These are phyloP conservation scores for Polymixis flavicincta DNA, from an alignment of 2,888 invertebrate genomes.

Conservation along the genomic window DNA sequence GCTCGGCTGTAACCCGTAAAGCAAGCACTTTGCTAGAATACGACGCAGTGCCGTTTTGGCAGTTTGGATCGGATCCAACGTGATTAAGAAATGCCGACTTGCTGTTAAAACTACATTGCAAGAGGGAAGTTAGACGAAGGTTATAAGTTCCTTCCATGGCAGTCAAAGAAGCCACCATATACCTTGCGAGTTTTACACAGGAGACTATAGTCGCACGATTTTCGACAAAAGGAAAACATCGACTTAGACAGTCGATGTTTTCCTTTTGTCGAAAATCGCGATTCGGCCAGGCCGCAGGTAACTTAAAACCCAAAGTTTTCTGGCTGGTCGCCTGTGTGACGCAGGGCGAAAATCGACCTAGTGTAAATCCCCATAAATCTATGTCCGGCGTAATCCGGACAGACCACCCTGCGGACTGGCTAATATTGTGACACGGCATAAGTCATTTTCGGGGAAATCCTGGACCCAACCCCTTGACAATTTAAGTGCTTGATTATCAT, in stretches of 20 bases:
- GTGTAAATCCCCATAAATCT: too few species aligned
- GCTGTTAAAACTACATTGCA: slow-evolving; percentile 32
- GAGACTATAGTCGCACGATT: too few species aligned
- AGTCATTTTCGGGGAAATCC: background rate
- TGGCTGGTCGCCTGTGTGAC: too few species aligned
- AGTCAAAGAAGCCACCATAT: background rate
- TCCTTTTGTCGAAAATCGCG: too few species aligned
- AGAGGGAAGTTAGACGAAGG: background rate
- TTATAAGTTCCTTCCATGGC: background rate
- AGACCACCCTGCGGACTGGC: background rate
- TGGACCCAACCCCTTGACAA: background rate
- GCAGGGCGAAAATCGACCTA: too few species aligned
- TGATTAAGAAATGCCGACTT: slow-evolving; percentile 25
- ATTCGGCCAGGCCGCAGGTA: too few species aligned
- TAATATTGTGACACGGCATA: background rate
- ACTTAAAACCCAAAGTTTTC: too few species aligned
- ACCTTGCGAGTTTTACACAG: too few species aligned
- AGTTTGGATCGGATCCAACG: slow-evolving; percentile 38
- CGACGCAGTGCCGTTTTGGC: slow-evolving; percentile 22
- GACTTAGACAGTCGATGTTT: too few species aligned
- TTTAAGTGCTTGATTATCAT: background rate
- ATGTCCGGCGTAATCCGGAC: background rate
- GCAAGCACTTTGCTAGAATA: slow-evolving; percentile 19
- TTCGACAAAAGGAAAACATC: too few species aligned
- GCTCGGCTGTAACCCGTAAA: background rate